phyloP scores from a whole-genome alignment of 2,113 vertebrate genomes.

The Scatophagus argus region DNA sequence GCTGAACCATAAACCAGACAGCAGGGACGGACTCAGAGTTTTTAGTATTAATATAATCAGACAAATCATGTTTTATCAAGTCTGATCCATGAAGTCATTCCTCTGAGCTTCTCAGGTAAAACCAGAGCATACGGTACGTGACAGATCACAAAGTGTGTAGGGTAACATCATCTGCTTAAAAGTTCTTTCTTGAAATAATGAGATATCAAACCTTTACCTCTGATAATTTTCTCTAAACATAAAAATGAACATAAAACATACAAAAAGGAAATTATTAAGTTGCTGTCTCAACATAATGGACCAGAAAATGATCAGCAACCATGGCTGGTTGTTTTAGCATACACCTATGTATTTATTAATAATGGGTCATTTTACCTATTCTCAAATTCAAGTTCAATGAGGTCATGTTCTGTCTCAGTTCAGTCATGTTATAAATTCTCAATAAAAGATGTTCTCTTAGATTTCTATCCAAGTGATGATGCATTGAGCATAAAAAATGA shows the following conservation, averaged over 20 bases:
- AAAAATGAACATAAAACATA: not conserved
- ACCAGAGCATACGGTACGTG: not conserved
- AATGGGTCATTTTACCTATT: not conserved
- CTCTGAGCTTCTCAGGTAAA: not conserved
- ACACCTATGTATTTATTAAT: not conserved
- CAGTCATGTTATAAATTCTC: slow-evolving; percentile 15
- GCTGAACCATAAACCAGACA: not conserved
- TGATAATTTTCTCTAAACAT: not conserved
- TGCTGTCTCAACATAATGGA: not conserved
- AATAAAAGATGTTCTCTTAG: slow-evolving; percentile 13
- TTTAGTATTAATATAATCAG: not conserved
- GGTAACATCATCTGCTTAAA: not conserved
- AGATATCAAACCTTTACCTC: not conserved
- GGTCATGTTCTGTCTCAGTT: slow-evolving; percentile 31
- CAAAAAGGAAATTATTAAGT: not conserved
- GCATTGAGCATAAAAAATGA: slow-evolving; percentile 72
- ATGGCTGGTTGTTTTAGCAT: not conserved
- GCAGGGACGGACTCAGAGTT: not conserved
- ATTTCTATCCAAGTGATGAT: slow-evolving; percentile 47
- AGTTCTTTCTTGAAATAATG: slow-evolving; percentile 4
- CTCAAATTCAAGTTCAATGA: not conserved
- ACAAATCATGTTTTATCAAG: not conserved
- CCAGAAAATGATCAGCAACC: not conserved
- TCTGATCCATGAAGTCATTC: not conserved
- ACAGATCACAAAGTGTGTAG: not conserved